A percentile compares a stretch with the other conserved stretches of the same genome.
Conservation (phyloP, 2,888 invertebrate species). For the Liopterus haemorrhoidalis region DNA sequence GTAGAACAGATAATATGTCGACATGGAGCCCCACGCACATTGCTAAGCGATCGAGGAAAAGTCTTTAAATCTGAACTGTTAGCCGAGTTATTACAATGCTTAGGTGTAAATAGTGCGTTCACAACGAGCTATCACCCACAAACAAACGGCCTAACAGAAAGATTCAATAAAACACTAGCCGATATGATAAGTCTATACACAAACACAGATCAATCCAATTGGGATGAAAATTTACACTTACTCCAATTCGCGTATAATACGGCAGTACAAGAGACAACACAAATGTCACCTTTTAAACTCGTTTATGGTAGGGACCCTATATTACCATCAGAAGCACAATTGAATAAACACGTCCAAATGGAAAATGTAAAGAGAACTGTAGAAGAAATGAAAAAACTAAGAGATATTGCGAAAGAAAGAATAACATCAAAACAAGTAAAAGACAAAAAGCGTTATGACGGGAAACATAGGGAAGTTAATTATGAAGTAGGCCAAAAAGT, state of each 20-base stretch:
- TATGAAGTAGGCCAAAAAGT: slow-evolving; percentile 28
- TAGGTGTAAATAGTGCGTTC: slow-evolving; percentile 25
- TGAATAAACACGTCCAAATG: not conserved
- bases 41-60: slow-evolving; percentile 16
- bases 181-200: slow-evolving; percentile 7
- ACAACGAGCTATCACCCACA: slow-evolving; percentile 9
- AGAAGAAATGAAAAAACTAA: slow-evolving; percentile 9
- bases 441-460: slow-evolving; percentile 31
- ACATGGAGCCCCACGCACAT: slow-evolving; percentile 11
- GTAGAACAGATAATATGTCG: slow-evolving; percentile 19
- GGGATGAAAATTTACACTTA: slow-evolving; percentile 26
- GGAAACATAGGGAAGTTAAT: slow-evolving; percentile 28
- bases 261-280: slow-evolving; percentile 28
- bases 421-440: slow-evolving; percentile 22
- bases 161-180: too few relatives aligned
- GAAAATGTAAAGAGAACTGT: slow-evolving; percentile 7
- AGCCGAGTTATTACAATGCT: slow-evolving; percentile 26
- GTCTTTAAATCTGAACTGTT: slow-evolving; percentile 30
- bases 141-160: slow-evolving; percentile 29
- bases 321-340: slow-evolving; percentile 29
- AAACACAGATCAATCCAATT: slow-evolving; percentile 7
- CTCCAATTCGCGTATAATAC: slow-evolving; percentile 33
- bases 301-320: slow-evolving; percentile 30
- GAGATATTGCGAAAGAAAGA: slow-evolving; percentile 24
- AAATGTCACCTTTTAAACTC: slow-evolving; percentile 25